Conservation (phyloP, 2,888 invertebrate genomes). For the Shargacucullia verbasci region DNA sequence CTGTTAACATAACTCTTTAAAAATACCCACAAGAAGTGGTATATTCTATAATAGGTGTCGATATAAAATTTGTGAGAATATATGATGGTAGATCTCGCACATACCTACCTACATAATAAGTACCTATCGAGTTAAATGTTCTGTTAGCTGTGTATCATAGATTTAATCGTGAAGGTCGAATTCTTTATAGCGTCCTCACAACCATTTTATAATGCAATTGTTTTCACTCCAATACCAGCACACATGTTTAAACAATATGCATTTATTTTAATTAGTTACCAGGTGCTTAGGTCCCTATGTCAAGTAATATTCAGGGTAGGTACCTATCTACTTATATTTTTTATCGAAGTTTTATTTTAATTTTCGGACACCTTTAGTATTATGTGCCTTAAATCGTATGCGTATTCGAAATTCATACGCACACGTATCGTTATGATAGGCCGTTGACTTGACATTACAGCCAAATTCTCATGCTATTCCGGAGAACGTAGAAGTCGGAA, state of each 20-base stretch:
- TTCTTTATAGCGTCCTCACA: slow-evolving; percentile 53
- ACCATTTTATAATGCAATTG: slow-evolving; percentile 35
- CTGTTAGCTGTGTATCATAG: slow-evolving; percentile 31
- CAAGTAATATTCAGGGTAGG: slow-evolving; percentile 5
- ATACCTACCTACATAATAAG: slow-evolving; percentile 11
- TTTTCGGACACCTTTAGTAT: slow-evolving; percentile 12
- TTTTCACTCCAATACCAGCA: slow-evolving; percentile 23
- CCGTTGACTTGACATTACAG: slow-evolving; percentile 68
- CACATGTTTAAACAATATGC: slow-evolving; percentile 30
- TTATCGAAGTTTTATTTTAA: neutral
- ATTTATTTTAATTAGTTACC: slow-evolving; percentile 23
- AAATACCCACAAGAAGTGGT: no score
- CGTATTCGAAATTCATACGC: slow-evolving; percentile 40
- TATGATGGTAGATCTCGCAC: slow-evolving; percentile 10
- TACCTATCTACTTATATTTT: no score
- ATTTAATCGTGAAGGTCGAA: slow-evolving; percentile 59
- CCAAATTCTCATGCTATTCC: slow-evolving; percentile 71
- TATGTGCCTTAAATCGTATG: slow-evolving; percentile 8
- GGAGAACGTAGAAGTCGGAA: slow-evolving; percentile 67
- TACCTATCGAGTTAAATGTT: slow-evolving; percentile 13
- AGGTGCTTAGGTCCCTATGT: neutral
- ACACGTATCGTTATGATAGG: slow-evolving; percentile 58
- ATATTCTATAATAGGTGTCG: no score
- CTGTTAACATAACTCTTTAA: no score
- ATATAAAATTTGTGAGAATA: no score